A percentile compares a stretch with the other conserved stretches of the same genome.
phyloP scores from a whole-genome alignment of 2,888 invertebrate genomes.

The Pseudococcus viburni region DNA sequence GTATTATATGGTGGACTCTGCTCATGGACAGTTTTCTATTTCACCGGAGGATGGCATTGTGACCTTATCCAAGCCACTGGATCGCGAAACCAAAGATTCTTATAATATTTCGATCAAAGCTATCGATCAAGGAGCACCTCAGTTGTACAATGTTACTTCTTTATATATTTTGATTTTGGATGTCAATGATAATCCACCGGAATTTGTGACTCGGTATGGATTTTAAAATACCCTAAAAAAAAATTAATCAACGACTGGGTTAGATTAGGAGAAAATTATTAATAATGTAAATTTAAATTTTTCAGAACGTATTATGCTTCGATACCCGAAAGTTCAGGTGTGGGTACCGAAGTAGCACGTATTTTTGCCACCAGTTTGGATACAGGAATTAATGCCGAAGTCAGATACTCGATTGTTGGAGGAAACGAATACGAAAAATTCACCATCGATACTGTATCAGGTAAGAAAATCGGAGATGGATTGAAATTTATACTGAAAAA shows the following conservation, averaged over 20 bases:
- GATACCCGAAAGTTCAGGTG: slow-evolving; percentile 83
- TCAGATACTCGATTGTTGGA: slow-evolving; percentile 87
- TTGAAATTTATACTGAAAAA: background rate
- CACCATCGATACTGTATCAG: slow-evolving; percentile 79
- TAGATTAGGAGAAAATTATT: background rate
- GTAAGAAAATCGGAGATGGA: slow-evolving; percentile 68
- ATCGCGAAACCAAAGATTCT: slow-evolving; percentile 87
- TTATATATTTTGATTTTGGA: slow-evolving; percentile 89
- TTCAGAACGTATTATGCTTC: slow-evolving; percentile 80
- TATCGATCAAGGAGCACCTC: slow-evolving; percentile 85
- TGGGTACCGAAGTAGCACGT: slow-evolving; percentile 85
- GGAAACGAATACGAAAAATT: slow-evolving; percentile 93
- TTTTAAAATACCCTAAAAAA: background rate
- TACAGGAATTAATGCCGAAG: slow-evolving; percentile 93
- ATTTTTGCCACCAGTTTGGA: slow-evolving; percentile 94
- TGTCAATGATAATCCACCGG: slow-evolving; percentile 96
- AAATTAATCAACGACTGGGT: background rate
- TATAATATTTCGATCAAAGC: slow-evolving; percentile 90
- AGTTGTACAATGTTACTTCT: slow-evolving; percentile 78
- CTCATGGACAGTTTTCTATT: slow-evolving; percentile 83
- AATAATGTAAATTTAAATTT: slow-evolving; percentile 25
- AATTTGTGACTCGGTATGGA: slow-evolving; percentile 78
- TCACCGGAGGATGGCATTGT: slow-evolving; percentile 88
- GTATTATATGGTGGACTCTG: slow-evolving; percentile 83
- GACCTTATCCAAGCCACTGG: slow-evolving; percentile 85